These are phyloP conservation scores for Sebastes alutus DNA, from an alignment of 2,797 vertebrate species.

Conservation along the genomic window DNA sequence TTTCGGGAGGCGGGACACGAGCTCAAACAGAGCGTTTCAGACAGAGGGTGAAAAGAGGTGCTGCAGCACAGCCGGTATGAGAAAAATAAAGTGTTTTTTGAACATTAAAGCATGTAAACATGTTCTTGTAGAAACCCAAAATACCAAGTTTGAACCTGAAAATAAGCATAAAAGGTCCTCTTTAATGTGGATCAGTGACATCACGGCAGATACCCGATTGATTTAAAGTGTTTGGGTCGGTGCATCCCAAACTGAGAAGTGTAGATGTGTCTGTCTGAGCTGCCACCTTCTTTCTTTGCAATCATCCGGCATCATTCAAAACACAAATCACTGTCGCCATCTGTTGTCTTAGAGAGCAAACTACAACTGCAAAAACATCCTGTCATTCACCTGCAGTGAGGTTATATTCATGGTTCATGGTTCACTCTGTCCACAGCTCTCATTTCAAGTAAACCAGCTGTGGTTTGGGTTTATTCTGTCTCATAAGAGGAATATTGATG, in stretches of 20 bases:
- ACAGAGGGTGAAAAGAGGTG: too few species aligned
- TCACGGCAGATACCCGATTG: not conserved
- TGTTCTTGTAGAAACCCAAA: too few species aligned
- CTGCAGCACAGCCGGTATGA: too few species aligned
- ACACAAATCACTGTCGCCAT: constrained; percentile 46
- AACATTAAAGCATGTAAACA: too few species aligned
- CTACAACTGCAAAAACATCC: constrained; percentile 31
- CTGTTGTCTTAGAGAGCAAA: constrained; percentile 52
- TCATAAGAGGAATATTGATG: constrained; percentile 9
- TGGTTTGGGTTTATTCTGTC: constrained; percentile 30
- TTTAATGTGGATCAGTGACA: not conserved
- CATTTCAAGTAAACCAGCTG: constrained; percentile 1
- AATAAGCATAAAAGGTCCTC: too few species aligned
- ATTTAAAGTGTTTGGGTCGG: not conserved
- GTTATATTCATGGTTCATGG: not conserved
- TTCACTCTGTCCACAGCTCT: constrained; percentile 43
- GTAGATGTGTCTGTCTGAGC: not conserved
- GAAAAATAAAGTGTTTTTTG: too few species aligned
- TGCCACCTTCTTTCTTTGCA: not conserved
- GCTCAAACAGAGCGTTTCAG: too few species aligned
- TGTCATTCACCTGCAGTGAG: constrained; percentile 13
- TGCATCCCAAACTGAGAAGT: not conserved
- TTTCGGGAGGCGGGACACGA: too few species aligned
- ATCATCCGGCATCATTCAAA: not conserved
- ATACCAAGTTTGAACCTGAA: too few species aligned